These are phyloP conservation scores for Chymomyza amoena DNA, from an alignment of 2,888 invertebrate species.

Conservation along the genomic window DNA sequence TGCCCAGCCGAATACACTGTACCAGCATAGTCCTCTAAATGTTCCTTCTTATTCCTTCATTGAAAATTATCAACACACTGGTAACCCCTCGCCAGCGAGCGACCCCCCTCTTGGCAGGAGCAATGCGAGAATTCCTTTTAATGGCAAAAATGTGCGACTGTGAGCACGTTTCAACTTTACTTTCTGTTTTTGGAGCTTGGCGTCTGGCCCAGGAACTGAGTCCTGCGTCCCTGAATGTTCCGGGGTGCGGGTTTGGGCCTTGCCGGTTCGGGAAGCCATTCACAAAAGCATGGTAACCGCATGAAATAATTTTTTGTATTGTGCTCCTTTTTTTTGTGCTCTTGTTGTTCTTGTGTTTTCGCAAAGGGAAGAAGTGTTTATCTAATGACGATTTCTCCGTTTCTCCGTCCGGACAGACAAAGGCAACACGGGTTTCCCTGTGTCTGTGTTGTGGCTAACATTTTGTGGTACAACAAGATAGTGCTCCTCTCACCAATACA, in stretches of 20 bases:
- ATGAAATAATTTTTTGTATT: background rate
- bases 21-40: too few species aligned
- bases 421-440: background rate
- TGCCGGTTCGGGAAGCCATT: background rate
- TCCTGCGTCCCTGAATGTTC: background rate
- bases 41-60: background rate
- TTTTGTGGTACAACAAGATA: background rate
- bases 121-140: background rate
- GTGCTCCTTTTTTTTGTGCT: background rate
- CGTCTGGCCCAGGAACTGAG: background rate
- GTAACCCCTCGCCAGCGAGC: background rate
- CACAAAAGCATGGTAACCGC: background rate
- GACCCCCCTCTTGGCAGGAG: background rate
- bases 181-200: background rate
- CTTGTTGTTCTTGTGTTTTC: background rate
- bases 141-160: constrained; percentile 2
- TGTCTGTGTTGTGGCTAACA: background rate
- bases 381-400: constrained; percentile 2
- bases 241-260: background rate
- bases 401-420: background rate
- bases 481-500: background rate
- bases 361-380: background rate
- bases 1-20: background rate
- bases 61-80: constrained; percentile 5
- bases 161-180: background rate